Base-by-base conservation (phyloP, 1,140 invertebrate genomes). In the Homalodisca vitripennis region DNA sequence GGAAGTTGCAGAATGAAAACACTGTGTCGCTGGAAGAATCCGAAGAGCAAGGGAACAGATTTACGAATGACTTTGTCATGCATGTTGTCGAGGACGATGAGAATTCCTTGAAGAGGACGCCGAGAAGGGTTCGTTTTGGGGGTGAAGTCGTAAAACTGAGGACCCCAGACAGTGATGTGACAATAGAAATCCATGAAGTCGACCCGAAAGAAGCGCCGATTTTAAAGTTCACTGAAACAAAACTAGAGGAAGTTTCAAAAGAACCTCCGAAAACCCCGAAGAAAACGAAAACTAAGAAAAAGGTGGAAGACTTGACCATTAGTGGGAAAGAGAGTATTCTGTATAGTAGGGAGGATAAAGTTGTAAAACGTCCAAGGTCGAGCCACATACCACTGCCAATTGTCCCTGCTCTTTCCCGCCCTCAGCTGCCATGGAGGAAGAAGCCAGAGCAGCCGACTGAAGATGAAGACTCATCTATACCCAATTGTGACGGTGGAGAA, bases 101-200 rank as follows among this genome's bases (percentile, higher is more conserved):
- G 14, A 70, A 73, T n/a, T 62, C 64, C 12, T 55, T 80, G 64
- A 72, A 68, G 55, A 73, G 67, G 63, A 74, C 74, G 0, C 72
- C 73, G 2, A 78, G 81, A 66, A 84, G 89, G 74, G 92, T 93
- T 0, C 85, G 89, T 30, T 93, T 93, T 75, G 92, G 92, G 0
- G 92, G 92, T 10, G 92, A 92, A 81, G 84, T 90, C 57, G 87
- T 93, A 0, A 92, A 93, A 80, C 83, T 93, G 74, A 82, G 91
- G 62, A 93, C 91, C 14, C 92, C 92, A 0, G 91, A 93, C 71
- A 92, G 90, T 75, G 90, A 92, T 73, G 81, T 77, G 14, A 86
- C 73, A 2, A 64, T 66, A 12, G 72, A 75, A 29, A 70, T 68
- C 32, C 53, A 20, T 10, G 67, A 71, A 57, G 30, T 53, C 22